phyloP scores from a whole-genome alignment of 1,140 invertebrate genomes.

The Sminthurides bifidus region DNA sequence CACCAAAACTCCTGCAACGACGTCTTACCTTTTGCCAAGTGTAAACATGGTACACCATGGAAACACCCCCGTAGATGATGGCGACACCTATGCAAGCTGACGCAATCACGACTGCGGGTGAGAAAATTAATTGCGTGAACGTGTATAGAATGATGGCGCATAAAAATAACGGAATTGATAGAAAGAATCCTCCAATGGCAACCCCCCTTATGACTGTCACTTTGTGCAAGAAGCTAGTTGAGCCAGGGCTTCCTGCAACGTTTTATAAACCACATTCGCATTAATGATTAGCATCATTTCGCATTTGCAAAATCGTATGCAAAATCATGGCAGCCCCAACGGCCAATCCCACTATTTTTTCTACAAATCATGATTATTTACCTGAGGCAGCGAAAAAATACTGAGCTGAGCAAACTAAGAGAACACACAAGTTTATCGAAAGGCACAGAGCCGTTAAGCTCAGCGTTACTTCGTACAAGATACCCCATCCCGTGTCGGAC shows the following conservation, averaged over 20 bases:
- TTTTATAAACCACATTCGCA: not conserved
- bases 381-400: slow-evolving; percentile 31
- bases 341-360: not conserved
- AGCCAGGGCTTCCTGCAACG: slow-evolving; percentile 24
- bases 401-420: slow-evolving; percentile 30
- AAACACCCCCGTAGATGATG: slow-evolving; percentile 28
- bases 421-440: slow-evolving; percentile 30
- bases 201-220: slow-evolving; percentile 27
- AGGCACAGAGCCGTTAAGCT: slow-evolving; percentile 29
- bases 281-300: not conserved
- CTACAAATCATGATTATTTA: slow-evolving; percentile 1
- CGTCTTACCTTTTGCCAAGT: slow-evolving; percentile 31
- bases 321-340: not conserved
- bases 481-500: slow-evolving; percentile 16
- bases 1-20: too few relatives aligned
- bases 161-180: slow-evolving; percentile 30
- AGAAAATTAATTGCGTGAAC: slow-evolving; percentile 30
- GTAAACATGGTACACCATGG: slow-evolving; percentile 31
- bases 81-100: slow-evolving; percentile 20
- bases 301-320: not conserved
- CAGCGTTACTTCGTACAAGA: slow-evolving; percentile 31
- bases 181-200: slow-evolving; percentile 31
- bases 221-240: slow-evolving; percentile 27
- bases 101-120: slow-evolving; percentile 25
- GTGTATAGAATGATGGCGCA: slow-evolving; percentile 30